These are phyloP conservation scores for Drosophila antonietae DNA, from an alignment of 2,888 invertebrate species.

Conservation along the genomic window DNA sequence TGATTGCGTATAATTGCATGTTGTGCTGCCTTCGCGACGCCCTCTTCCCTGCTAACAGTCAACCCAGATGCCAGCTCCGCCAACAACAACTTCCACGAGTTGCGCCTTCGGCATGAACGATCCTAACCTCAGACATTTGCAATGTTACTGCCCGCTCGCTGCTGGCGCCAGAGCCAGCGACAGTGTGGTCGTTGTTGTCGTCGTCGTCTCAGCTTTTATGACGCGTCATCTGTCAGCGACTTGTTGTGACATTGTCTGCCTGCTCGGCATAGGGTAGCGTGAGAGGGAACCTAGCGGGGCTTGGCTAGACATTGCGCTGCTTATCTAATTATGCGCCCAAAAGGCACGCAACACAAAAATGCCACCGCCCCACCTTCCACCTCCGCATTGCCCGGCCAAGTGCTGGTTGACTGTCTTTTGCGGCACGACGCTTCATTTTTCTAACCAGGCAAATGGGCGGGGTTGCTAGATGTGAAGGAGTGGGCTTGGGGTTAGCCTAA, in stretches of 20 bases:
- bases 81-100: slow-evolving; percentile 18
- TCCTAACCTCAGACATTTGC: slow-evolving; percentile 69
- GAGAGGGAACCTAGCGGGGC: slow-evolving; percentile 4
- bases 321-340: slow-evolving; percentile 75
- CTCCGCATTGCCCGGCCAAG: not conserved
- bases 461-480: not conserved
- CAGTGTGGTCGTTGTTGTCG: slow-evolving; percentile 10
- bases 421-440: slow-evolving; percentile 74
- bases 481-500: slow-evolving; percentile 35
- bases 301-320: slow-evolving; percentile 61
- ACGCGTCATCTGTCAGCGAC: slow-evolving; percentile 79
- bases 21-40: slow-evolving; percentile 48
- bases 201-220: slow-evolving; percentile 65
- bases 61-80: not conserved
- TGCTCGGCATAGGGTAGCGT: not conserved
- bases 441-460: slow-evolving; percentile 48
- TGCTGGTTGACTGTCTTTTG: slow-evolving; percentile 57
- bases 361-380: slow-evolving; percentile 3
- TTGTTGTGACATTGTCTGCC: slow-evolving; percentile 59
- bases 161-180: slow-evolving; percentile 10
- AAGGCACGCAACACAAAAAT: slow-evolving; percentile 68
- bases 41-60: not conserved
- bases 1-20: slow-evolving; percentile 79
- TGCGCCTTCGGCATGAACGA: slow-evolving; percentile 27
- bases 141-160: slow-evolving; percentile 46